These are phyloP conservation scores for Zophobas morio DNA, from an alignment of 1,140 invertebrate species.

Conservation along the genomic window DNA sequence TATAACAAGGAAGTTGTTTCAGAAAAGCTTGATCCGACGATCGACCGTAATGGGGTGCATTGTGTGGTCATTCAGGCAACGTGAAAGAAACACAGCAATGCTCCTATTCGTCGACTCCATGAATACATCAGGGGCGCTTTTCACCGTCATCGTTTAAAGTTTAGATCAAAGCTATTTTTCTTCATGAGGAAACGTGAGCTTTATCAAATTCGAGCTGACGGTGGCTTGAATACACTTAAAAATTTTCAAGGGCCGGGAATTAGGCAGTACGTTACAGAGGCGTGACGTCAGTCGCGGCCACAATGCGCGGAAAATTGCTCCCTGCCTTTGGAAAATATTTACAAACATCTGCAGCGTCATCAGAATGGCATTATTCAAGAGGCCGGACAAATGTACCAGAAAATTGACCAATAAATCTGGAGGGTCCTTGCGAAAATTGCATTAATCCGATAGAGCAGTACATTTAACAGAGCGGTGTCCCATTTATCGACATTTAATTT, in stretches of 20 bases:
- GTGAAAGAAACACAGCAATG: conserved; percentile 26
- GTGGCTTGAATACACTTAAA: conserved; percentile 2
- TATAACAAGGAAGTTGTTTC: conserved; percentile 25
- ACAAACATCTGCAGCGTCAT: background rate
- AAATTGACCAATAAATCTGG: conserved; percentile 36
- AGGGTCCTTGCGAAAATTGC: conserved; percentile 31
- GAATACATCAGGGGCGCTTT: conserved; percentile 32
- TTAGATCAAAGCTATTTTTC: conserved; percentile 24
- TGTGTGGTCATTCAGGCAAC: conserved; percentile 11
- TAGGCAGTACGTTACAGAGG: too few relatives aligned
- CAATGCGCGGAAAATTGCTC: background rate
- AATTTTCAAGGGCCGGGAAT: too few relatives aligned
- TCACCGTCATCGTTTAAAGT: conserved; percentile 31
- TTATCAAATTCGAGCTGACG: conserved; percentile 19
- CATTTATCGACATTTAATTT: background rate
- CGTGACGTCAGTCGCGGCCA: background rate
- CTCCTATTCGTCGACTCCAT: conserved; percentile 30
- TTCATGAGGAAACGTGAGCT: background rate
- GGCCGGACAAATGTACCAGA: conserved; percentile 19
- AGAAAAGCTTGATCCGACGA: conserved; percentile 24
- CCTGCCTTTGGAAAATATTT: background rate
- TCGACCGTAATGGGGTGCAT: conserved; percentile 31
- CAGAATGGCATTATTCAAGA: conserved; percentile 13
- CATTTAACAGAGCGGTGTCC: conserved; percentile 4
- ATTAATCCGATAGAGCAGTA: conserved; percentile 33